Conservation (phyloP, 1,140 invertebrate species). For the Phortica variegata region DNA sequence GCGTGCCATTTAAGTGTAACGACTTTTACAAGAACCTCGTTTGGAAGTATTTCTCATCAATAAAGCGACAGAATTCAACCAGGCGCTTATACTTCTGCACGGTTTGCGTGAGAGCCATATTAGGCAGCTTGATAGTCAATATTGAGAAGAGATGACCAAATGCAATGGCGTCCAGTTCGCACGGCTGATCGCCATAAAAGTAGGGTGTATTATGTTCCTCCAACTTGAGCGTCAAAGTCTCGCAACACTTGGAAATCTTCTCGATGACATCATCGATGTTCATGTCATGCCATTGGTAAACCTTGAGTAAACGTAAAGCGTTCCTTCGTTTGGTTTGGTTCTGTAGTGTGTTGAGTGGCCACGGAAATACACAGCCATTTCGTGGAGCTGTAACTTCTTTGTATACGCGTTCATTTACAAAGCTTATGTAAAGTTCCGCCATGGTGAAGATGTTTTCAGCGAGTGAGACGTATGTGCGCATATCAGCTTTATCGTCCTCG, state of each 20-base stretch:
- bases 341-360: conserved; percentile 84
- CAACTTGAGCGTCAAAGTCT: conserved; percentile 78
- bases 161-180: conserved; percentile 92
- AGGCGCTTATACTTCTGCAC: conserved; percentile 72
- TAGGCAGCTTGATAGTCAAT: conserved; percentile 81
- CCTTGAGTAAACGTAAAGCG: conserved; percentile 71
- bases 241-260: conserved; percentile 73
- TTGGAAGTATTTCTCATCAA: conserved; percentile 77
- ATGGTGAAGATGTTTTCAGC: conserved; percentile 84
- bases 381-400: conserved; percentile 79
- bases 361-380: conserved; percentile 88
- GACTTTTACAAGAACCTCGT: conserved; percentile 34
- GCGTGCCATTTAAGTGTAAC: background rate
- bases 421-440: conserved; percentile 86
- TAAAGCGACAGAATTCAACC: conserved; percentile 71
- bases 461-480: conserved; percentile 89
- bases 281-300: conserved; percentile 79
- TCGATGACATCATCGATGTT: conserved; percentile 76
- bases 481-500: conserved; percentile 80
- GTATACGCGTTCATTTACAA: conserved; percentile 78
- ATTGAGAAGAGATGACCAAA: conserved; percentile 96
- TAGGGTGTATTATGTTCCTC: conserved; percentile 69
- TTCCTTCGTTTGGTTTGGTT: conserved; percentile 76
- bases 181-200: conserved; percentile 82
- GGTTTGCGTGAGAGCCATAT: conserved; percentile 70